These are phyloP conservation scores for Ciconia stormi DNA, from an alignment of 2,113 vertebrate genomes.

Conservation along the genomic window DNA sequence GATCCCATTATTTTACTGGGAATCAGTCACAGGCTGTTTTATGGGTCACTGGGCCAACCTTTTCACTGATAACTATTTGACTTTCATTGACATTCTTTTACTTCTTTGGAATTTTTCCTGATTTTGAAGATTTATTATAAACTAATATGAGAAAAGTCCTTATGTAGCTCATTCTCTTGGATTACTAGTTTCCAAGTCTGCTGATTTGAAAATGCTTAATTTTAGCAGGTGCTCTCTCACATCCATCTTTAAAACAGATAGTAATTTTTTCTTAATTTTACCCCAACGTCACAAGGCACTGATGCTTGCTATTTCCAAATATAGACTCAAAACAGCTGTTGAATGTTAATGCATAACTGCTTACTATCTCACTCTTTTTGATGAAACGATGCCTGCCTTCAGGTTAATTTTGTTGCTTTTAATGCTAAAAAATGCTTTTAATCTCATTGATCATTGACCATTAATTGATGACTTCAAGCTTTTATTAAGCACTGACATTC, in stretches of 20 bases:
- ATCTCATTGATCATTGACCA: not conserved
- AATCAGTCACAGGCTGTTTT: not conserved
- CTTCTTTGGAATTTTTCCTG: not conserved
- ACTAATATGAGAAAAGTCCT: not conserved
- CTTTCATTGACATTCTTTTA: not conserved
- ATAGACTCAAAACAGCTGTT: not conserved
- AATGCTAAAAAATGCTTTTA: not conserved
- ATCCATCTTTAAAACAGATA: not conserved
- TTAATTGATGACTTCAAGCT: not conserved
- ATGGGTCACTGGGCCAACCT: not conserved
- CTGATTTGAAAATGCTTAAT: not conserved
- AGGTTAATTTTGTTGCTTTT: not conserved
- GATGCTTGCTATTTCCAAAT: not conserved
- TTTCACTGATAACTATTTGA: not conserved
- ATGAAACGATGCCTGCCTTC: not conserved
- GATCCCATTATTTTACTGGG: not conserved
- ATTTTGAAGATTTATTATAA: not conserved
- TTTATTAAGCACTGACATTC: not conserved
- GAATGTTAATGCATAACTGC: not conserved
- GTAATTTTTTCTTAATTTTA: slow-evolving; percentile 10
- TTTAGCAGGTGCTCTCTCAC: not conserved
- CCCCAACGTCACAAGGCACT: not conserved
- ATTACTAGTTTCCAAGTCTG: not conserved
- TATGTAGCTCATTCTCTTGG: not conserved
- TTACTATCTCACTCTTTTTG: not conserved